Base-by-base conservation (phyloP, 2,888 invertebrate species). In the Empis livida region DNA sequence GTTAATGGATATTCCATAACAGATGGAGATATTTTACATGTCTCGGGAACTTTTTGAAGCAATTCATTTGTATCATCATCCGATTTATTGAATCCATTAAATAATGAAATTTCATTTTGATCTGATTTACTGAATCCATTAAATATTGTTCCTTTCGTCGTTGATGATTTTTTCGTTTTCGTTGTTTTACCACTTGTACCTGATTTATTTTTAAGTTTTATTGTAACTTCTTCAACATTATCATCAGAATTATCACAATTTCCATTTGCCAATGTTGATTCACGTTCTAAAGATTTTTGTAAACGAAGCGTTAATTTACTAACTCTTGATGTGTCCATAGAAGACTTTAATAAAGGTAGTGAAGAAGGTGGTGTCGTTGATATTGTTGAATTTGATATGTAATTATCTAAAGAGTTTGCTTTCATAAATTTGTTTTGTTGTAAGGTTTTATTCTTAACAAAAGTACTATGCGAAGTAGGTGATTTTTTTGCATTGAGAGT, bases 271-370 rank as follows among this genome's bases (percentile, higher is more conserved):
- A 27, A 8, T 8, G 9, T 27, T 8, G 23, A 27, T 6, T 27
- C 23, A 27, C 9, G 5, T 9, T 69, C 68, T 43, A 68, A 60
- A 10, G 67, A 65, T 45, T 67, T 61, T 46, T 67, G 64, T 32
- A 68, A 53, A 9, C 65, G 61, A 51, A 63, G 55, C 2, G 63
- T 58, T 3, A 66, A 43, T 15, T 61, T 58, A 50, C 60, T 64
- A 1, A 54, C 31, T 54, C 56, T 59, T 20, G 53, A 51, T 46
- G 56, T 53, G 31, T 53, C 56, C 23, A 27, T 27, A 9, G 23
- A 27, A 6, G 23, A 8, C 23, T 27, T 27, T 27, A 27, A 27
- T 4, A 27, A 27, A 6, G 23, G 23, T 27, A 27, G 9, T 8
- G 23, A 2, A 8, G 23, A 27, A 8, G 23, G 9, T 27, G 23